Evolutionary conservation across 2,797 vertebrate genomes (phyloP).

Genomic region (Tamandua tetradactyla): DNA sequence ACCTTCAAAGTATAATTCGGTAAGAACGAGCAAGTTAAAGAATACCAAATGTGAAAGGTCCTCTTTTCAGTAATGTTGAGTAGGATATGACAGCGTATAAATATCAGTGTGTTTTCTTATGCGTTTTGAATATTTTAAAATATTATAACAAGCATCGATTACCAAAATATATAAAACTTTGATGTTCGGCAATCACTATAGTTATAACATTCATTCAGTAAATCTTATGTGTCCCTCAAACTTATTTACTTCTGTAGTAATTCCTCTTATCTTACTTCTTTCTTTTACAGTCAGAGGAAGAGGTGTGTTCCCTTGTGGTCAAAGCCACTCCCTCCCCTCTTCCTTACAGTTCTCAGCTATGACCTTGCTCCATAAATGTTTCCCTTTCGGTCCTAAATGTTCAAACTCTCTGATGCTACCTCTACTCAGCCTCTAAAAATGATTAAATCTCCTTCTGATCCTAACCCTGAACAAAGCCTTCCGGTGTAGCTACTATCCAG

Average conservation of each 20-base stretch:
- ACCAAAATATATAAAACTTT: not conserved
- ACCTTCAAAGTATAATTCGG: conserved; percentile 37
- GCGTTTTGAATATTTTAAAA: not conserved
- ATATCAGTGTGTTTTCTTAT: not conserved
- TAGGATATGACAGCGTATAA: not conserved
- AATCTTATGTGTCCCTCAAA: not conserved
- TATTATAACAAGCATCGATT: not conserved
- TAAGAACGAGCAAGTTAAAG: conserved; percentile 24
- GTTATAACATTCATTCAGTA: not conserved
- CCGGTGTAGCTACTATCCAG: not conserved
- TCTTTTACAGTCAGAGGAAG: not conserved
- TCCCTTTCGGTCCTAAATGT: not conserved
- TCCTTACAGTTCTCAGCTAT: not conserved
- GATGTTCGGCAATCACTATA: not conserved
- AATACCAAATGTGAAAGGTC: conserved; percentile 23
- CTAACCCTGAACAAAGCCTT: not conserved
- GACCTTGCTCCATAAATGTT: not conserved
- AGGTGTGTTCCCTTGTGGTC: not conserved
- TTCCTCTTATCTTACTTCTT: not conserved
- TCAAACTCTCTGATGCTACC: not conserved
- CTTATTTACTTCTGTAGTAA: not conserved
- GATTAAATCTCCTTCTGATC: not conserved
- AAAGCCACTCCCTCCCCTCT: not conserved
- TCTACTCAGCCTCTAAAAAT: not conserved
- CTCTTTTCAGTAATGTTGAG: conserved; percentile 21